Base-by-base conservation (phyloP, 2,113 vertebrate genomes). In the Connochaetes taurinus region DNA sequence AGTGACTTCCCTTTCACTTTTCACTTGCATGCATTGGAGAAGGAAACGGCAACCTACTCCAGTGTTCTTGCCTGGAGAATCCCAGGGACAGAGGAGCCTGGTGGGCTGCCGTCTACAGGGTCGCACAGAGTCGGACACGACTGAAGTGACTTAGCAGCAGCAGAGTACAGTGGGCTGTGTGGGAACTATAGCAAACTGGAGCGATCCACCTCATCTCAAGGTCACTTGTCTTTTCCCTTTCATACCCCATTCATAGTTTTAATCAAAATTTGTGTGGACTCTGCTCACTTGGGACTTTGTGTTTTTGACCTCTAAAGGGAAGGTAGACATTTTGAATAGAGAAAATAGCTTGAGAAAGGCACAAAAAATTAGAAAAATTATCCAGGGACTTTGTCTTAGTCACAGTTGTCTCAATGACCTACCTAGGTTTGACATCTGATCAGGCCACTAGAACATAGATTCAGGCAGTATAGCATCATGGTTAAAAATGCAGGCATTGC, bases 291-390 rank as follows among this genome's bases (percentile, higher is more conserved):
- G 78, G 58, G 52, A 91, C 53, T 86, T 29, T 96, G 33, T 91
- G 31, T 93, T 33, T 93, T 29, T 92, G 67, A 88, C 25, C 7
- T 96, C 31, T 95, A 78, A 92, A 93, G 25, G 27, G 36, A 95
- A 95, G 16, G 62, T 45, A 95, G 36, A 47, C 5, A 95, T 57
- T 90, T 82, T 92, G 67, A 92, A 10, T 50, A 29, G 11, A 85
- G n/a, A n/a, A 96, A 87, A 90, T 83, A 74, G 8, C 60, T 55
- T 87, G 76, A 97, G 82, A 86, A 94, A 92, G 55, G 40, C 40
- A 91, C 52, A 52, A 53, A 87, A 53, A 5, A 57, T 31, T 21
- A 82, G n/a, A 92, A 80, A 94, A 94, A 19, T 45, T 95, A 40
- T 57, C 50, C 9, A 6, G 40, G 74, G 71, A 94, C 16, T 93